These are phyloP conservation scores for Helleia helle DNA, from an alignment of 2,888 invertebrate species.

Conservation along the genomic window DNA sequence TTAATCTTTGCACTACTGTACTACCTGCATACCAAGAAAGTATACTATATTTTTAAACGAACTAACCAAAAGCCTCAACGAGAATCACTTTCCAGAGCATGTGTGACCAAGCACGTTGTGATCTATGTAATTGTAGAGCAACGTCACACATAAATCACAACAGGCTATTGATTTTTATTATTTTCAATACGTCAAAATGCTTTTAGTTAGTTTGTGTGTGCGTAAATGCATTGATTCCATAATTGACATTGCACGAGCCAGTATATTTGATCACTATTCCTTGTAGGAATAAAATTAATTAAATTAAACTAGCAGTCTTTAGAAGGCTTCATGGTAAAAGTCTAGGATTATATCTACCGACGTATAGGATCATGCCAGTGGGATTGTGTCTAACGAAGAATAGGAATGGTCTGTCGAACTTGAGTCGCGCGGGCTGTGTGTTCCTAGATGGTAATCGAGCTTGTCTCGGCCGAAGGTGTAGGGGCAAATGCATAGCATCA, in stretches of 20 bases:
- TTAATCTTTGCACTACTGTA: conserved; percentile 22
- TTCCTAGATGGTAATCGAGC: conserved; percentile 80
- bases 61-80: not conserved
- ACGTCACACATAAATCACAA: too few species aligned
- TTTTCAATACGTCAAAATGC: too few species aligned
- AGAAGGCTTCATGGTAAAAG: conserved; percentile 77
- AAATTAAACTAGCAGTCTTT: conserved; percentile 68
- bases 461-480: conserved; percentile 81
- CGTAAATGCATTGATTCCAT: conserved; percentile 44
- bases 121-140: too few species aligned
- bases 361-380: conserved; percentile 90
- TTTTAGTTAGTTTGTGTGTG: conserved; percentile 42
- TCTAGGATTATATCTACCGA: conserved; percentile 90
- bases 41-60: conserved; percentile 61
- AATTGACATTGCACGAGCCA: conserved; percentile 60
- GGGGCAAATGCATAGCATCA: conserved; percentile 73
- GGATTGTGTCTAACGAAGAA: conserved; percentile 93
- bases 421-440: conserved; percentile 78
- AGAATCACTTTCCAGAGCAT: too few species aligned
- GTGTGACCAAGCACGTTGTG: too few species aligned
- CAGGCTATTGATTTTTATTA: too few species aligned
- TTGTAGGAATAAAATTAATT: conserved; percentile 53
- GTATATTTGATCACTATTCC: conserved; percentile 62
- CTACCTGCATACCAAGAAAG: conserved; percentile 44
- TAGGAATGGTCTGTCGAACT: conserved; percentile 90